Evolutionary conservation across 2,113 vertebrate genomes (phyloP).

Genomic region (Dicrurus megarhynchus): DNA sequence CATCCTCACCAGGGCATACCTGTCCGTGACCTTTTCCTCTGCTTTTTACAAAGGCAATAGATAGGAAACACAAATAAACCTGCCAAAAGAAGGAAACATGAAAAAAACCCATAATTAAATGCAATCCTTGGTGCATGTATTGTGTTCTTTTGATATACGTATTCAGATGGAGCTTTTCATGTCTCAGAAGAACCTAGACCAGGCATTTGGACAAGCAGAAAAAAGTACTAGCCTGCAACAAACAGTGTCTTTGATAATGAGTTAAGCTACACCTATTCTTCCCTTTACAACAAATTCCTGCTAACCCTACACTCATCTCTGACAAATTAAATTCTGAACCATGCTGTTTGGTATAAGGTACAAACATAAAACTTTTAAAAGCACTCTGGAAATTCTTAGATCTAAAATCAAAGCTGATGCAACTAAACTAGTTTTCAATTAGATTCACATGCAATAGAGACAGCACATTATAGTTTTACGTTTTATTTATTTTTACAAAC

Average conservation of each 20-base stretch:
- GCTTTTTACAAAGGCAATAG: conserved; percentile 96
- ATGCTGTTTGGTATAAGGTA: neutral
- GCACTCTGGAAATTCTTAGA: neutral
- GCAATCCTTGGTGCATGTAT: neutral
- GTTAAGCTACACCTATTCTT: neutral
- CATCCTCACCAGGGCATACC: conserved; percentile 78
- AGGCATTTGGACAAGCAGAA: neutral
- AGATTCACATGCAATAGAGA: neutral
- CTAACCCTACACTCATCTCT: neutral
- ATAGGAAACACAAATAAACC: conserved; percentile 92
- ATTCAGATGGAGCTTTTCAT: neutral
- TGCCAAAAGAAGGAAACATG: conserved; percentile 55
- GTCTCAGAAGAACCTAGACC: neutral
- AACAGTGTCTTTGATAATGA: neutral
- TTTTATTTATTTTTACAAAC: neutral
- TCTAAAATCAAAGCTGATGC: neutral
- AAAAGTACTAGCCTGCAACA: neutral
- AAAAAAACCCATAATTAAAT: neutral
- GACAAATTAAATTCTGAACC: neutral
- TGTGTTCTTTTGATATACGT: accelerated
- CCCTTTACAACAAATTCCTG: neutral
- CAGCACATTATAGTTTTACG: neutral
- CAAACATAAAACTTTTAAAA: neutral
- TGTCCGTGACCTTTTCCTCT: conserved; percentile 88
- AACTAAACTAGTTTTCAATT: neutral